Base-by-base conservation (phyloP, 2,797 vertebrate species). In the Microctenopoma steveboyesi region DNA sequence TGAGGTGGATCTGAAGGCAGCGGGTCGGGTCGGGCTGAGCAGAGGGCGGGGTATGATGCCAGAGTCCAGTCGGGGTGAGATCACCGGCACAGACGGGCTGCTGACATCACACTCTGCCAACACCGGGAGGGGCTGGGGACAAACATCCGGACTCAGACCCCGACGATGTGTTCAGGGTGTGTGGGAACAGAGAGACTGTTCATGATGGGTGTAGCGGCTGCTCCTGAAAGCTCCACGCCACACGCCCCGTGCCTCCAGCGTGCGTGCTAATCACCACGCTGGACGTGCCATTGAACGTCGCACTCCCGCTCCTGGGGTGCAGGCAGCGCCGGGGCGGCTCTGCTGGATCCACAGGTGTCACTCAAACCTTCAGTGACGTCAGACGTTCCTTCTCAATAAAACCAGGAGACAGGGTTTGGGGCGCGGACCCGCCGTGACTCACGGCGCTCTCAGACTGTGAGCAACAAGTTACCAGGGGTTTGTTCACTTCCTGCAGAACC, bases 41-140 rank as follows among this genome's bases (percentile, higher is more conserved):
- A 74, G 79, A 82, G 74, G 72, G 76, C 78, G 81, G 69, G 55
- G 47, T 37, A 14, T 68, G 79, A 66, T 82, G 82, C 77, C 79
- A 69, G 39, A 69, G 74, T 81, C 80, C 75, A 58, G 81, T 43
- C 30, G 63, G 40, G 58, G 75, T 93, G 89, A 92, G 85, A 77
- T 92, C 89, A 93, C 77, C 79, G 35, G 54, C 79, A 50, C 73
- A 83, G 73, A 86, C 45, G 1, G 77, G 75, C 72, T 78, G 82
- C 85, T 89, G 87, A 91, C 89, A 87, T 89, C 88, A 91, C 72
- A 59, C 11, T 33, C 60, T 68, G 64, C 58, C 62, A 47, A 61
- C 60, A 42, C 16, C 0, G 16, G 15, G 61, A 22, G 10, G 42
- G 50, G 40, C 22, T 5, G 7, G 30, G 7, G 33, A 69, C 43